Percentiles rank a stretch among this genome's conserved stretches.
These are phyloP conservation scores for Melanotaenia parkinsoni DNA, from an alignment of 2,797 vertebrate species.

Conservation along the genomic window DNA sequence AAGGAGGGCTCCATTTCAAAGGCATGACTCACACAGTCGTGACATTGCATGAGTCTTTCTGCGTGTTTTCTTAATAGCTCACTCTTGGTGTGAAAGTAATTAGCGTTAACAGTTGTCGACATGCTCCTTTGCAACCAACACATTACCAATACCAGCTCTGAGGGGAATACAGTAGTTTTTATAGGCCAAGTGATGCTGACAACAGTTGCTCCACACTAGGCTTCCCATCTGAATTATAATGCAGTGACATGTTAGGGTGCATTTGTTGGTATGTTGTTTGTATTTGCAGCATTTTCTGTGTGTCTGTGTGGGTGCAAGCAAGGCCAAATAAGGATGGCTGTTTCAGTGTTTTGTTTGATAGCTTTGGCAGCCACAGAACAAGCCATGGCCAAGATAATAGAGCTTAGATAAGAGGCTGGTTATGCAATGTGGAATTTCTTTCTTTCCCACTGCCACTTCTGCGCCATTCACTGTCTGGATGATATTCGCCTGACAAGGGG, in stretches of 20 bases:
- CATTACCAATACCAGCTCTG: conserved; percentile 75
- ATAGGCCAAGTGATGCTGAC: conserved; percentile 76
- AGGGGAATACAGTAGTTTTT: conserved; percentile 78
- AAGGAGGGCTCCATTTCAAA: conserved; percentile 46
- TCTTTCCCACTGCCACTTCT: conserved; percentile 51
- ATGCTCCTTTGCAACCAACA: conserved; percentile 75
- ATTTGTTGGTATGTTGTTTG: conserved; percentile 56
- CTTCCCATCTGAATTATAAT: conserved; percentile 71
- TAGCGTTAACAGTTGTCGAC: conserved; percentile 83
- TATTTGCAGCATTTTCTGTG: conserved; percentile 47
- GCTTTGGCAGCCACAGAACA: conserved; percentile 72
- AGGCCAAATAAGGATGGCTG: conserved; percentile 64
- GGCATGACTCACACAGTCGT: conserved; percentile 60
- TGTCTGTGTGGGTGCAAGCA: conserved; percentile 47
- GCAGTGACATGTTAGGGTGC: conserved; percentile 46
- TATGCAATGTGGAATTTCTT: conserved; percentile 75
- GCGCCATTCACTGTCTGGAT: conserved; percentile 56
- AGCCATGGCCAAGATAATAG: conserved; percentile 72
- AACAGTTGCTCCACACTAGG: conserved; percentile 78
- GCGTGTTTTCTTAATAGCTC: conserved; percentile 82
- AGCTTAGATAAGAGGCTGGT: conserved; percentile 70
- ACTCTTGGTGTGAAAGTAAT: conserved; percentile 83
- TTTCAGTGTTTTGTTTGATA: conserved; percentile 63
- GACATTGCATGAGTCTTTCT: conserved; percentile 62
- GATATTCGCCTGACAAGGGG: conserved; percentile 68